Percentiles rank a stretch among this genome's conserved stretches.
These are phyloP conservation scores for Iselma pallidipennis DNA, from an alignment of 2,888 invertebrate genomes.

Conservation along the genomic window DNA sequence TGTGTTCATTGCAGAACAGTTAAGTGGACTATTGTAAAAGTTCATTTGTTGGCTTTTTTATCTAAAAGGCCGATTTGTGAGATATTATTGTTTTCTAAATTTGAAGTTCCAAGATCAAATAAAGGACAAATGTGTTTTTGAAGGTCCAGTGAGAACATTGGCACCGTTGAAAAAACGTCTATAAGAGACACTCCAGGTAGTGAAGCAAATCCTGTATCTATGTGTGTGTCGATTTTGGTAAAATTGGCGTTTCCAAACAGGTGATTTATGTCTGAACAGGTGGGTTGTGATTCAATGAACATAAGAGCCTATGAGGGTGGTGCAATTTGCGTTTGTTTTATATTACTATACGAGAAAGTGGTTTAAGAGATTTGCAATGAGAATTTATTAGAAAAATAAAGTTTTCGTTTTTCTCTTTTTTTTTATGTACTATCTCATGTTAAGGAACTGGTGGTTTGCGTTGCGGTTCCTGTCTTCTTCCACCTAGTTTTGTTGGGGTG, in stretches of 20 bases:
- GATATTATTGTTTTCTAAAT: no score
- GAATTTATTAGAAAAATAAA: conserved; percentile 15
- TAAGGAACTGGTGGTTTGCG: conserved; percentile 18
- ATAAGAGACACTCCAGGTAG: not conserved
- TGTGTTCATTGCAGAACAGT: no score
- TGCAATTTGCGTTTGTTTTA: not conserved
- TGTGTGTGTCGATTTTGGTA: not conserved
- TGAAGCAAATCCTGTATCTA: not conserved
- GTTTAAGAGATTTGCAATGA: conserved; percentile 4
- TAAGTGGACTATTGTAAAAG: no score
- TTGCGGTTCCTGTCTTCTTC: conserved; percentile 20
- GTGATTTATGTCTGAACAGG: conserved; percentile 24
- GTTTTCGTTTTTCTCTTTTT: no score
- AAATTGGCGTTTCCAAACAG: conserved; percentile 15
- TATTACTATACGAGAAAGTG: conserved; percentile 11
- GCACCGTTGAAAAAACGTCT: not conserved
- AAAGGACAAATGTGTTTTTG: not conserved
- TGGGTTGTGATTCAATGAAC: conserved; percentile 9
- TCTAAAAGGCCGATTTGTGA: no score
- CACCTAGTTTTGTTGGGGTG: conserved; percentile 24
- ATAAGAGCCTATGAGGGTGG: not conserved
- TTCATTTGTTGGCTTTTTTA: no score
- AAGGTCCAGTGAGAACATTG: not conserved
- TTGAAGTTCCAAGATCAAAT: no score
- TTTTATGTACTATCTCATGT: conserved; percentile 16